Conservation (phyloP, 2,888 invertebrate genomes). For the Caenorhabditis wallacei region DNA sequence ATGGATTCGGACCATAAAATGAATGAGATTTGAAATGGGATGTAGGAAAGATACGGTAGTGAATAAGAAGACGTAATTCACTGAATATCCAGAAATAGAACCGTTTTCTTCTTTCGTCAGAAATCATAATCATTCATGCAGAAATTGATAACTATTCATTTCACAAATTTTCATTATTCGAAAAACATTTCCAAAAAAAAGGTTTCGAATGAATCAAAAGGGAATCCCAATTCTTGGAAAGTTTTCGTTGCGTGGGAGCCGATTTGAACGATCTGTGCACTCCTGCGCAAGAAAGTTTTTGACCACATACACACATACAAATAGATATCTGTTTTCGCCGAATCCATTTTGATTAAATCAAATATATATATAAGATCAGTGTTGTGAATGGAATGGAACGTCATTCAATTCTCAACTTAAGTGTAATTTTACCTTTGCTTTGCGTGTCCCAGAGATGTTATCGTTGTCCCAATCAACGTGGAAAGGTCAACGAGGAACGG, state of each 20-base stretch:
- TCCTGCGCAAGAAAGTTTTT: conserved; percentile 4
- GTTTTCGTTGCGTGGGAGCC: conserved; percentile 23
- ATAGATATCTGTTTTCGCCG: conserved; percentile 29
- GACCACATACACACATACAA: conserved; percentile 30
- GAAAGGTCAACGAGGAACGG: too few relatives aligned
- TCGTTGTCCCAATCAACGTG: too few relatives aligned
- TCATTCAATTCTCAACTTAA: too few relatives aligned
- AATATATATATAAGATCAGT: conserved; percentile 11
- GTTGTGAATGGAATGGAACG: background rate
- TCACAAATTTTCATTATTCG: too few relatives aligned
- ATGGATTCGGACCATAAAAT: conserved; percentile 2
- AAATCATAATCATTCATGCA: too few relatives aligned
- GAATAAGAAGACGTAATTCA: background rate
- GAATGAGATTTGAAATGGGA: background rate
- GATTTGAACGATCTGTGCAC: conserved; percentile 32
- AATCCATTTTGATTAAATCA: background rate
- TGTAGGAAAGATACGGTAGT: conserved; percentile 2
- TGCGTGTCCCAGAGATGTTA: too few relatives aligned
- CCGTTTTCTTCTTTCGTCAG: too few relatives aligned
- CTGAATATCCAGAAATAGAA: too few relatives aligned
- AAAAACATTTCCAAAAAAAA: background rate
- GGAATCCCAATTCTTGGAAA: conserved; percentile 14
- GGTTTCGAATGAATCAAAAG: conserved; percentile 8
- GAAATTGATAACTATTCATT: too few relatives aligned
- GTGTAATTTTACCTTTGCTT: too few relatives aligned